These are phyloP conservation scores for Astyanax mexicanus DNA, from an alignment of 2,797 vertebrate species.

Conservation along the genomic window DNA sequence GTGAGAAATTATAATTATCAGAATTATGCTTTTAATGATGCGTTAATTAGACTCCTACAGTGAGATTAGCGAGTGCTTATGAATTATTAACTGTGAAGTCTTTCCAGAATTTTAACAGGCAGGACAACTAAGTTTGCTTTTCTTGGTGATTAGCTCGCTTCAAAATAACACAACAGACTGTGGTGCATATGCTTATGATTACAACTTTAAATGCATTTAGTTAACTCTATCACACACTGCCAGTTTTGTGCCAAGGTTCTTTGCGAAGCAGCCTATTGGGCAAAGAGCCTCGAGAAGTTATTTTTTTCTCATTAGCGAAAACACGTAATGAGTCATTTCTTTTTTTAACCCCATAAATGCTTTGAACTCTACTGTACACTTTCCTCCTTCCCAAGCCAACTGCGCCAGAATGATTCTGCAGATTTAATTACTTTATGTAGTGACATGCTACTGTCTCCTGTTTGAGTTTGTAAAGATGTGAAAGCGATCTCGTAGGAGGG, in stretches of 20 bases:
- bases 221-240: slow-evolving; percentile 72
- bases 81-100: slow-evolving; percentile 86
- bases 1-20: slow-evolving; percentile 91
- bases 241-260: slow-evolving; percentile 59
- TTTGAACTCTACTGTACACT: slow-evolving; percentile 47
- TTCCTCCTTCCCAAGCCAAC: slow-evolving; percentile 37
- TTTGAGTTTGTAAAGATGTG: slow-evolving; percentile 38
- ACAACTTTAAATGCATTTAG: slow-evolving; percentile 80
- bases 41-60: slow-evolving; percentile 90
- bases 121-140: slow-evolving; percentile 68
- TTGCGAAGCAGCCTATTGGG: slow-evolving; percentile 57
- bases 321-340: slow-evolving; percentile 56
- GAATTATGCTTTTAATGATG: slow-evolving; percentile 93
- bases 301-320: slow-evolving; percentile 54
- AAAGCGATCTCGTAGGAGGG: slow-evolving; percentile 39
- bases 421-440: slow-evolving; percentile 40
- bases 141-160: slow-evolving; percentile 77
- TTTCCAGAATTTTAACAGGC: slow-evolving; percentile 77
- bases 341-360: slow-evolving; percentile 50
- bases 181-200: slow-evolving; percentile 82
- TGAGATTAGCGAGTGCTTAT: slow-evolving; percentile 83
- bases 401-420: slow-evolving; percentile 26
- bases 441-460: slow-evolving; percentile 35
- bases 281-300: slow-evolving; percentile 52
- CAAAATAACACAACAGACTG: slow-evolving; percentile 85